Evolutionary conservation across 23 tunicate genomes (phyloP), one percentile per base, ranked within the genome.

Genomic region (Aplidium turbinatum): DNA sequence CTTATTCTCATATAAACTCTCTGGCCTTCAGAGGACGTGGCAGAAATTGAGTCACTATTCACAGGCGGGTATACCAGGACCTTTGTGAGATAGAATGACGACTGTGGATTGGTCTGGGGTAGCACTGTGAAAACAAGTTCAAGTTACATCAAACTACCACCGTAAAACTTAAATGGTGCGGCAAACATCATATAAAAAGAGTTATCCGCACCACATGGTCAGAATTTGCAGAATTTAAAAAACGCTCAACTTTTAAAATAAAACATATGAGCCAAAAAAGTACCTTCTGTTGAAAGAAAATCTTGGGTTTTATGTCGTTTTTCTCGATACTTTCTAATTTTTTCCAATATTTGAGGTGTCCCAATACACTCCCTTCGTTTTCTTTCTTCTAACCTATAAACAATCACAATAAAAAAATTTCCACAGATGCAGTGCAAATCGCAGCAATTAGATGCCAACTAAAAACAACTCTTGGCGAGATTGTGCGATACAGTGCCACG

Each of bases 21-120:
- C 11, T 81, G 73, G n/a, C 87, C 83, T 75, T 88, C 96, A 23
- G 96, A 88, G 23, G 97, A 63, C n/a, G 97, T 91, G 16, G 86
- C 74, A 16, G 91, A 67, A 22, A 91, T 74, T 42, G 50, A 91
- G 7, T 91, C 76, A 40, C 87, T 58, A 31, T 91, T 78, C 19
- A 74, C 38, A 5, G 97, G 97, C 1, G 91, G 97, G 29, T 33
- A 57, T 9, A 60, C 45, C 4, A 88, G 62, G 2, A 88, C 87
- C 21, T 88, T 81, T 3, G 87, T 88, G 19, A 87, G 66, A 30
- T 74, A 72, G 34, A 76, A 33, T n/a, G 40, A 42, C 30, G 48
- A 54, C 5, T 22, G 5, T 54, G 20, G 61, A 5, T 54, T 54
- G 19, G 61, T 54, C 21, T 54, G 24, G 21, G 23, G n/a, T n/a